Percentiles rank a stretch among this genome's conserved stretches.
phyloP scores from a whole-genome alignment of 2,113 vertebrate genomes.

The Sterna hirundo region DNA sequence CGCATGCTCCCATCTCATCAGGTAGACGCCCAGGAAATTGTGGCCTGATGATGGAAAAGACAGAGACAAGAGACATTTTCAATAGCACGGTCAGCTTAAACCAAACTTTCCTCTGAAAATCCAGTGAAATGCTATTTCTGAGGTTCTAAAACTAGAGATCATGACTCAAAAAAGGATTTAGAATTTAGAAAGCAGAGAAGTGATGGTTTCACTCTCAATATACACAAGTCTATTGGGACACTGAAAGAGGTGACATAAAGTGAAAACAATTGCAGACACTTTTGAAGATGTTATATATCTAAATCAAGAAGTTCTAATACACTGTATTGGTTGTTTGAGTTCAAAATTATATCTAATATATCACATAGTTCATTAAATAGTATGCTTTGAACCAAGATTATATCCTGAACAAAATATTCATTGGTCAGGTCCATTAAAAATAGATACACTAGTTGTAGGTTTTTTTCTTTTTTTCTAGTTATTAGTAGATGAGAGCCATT shows the following conservation, averaged over 20 bases:
- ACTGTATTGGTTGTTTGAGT: background rate
- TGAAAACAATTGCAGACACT: background rate
- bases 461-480: background rate
- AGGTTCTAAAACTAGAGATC: background rate
- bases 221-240: background rate
- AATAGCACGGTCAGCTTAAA: background rate
- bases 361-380: background rate
- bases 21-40: background rate
- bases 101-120: background rate
- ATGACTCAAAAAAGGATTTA: background rate
- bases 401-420: background rate
- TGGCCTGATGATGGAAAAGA: background rate
- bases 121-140: background rate
- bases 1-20: rapidly evolving
- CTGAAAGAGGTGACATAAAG: background rate
- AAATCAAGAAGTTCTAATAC: background rate
- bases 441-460: rapidly evolving
- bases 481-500: background rate
- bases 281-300: background rate
- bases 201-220: background rate
- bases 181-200: background rate
- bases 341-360: background rate
- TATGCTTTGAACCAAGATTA: background rate
- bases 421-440: background rate
- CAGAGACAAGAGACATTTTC: background rate